These are phyloP conservation scores for Watsonalla binaria DNA, from an alignment of 2,888 invertebrate genomes.

Conservation along the genomic window DNA sequence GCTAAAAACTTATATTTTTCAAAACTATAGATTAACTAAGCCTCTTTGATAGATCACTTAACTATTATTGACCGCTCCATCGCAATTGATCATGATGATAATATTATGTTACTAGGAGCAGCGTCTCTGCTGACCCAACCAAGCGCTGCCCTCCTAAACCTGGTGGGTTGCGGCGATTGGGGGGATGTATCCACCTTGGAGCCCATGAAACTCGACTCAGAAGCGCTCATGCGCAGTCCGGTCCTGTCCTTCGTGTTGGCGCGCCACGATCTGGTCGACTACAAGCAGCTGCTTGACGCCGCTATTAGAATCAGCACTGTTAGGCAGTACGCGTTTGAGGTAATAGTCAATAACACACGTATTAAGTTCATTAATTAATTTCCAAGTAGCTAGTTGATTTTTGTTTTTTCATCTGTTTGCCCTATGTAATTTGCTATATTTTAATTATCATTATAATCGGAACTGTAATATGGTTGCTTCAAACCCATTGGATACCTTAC, in stretches of 20 bases:
- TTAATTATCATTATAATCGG: background rate
- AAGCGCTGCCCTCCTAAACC: constrained; percentile 89
- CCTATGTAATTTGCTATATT: background rate
- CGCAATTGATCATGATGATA: too few relatives aligned
- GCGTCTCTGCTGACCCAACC: constrained; percentile 93
- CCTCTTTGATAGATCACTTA: too few relatives aligned
- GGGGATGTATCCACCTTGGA: constrained; percentile 59
- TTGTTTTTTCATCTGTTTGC: too few relatives aligned
- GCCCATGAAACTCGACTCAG: constrained; percentile 61
- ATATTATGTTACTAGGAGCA: constrained; percentile 72
- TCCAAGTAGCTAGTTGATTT: too few relatives aligned
- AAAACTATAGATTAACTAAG: too few relatives aligned
- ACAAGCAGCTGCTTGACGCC: constrained; percentile 92
- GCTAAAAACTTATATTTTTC: too few relatives aligned
- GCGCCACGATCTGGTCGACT: constrained; percentile 89
- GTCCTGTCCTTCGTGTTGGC: constrained; percentile 92
- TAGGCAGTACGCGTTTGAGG: constrained; percentile 93
- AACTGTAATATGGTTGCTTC: background rate
- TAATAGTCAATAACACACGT: constrained; percentile 27
- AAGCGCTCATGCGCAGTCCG: constrained; percentile 85
- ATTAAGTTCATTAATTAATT: background rate
- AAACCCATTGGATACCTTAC: background rate
- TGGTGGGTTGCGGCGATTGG: constrained; percentile 76
- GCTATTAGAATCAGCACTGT: constrained; percentile 89
- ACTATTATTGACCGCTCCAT: too few relatives aligned